These are phyloP conservation scores for Drymodes brunneopygia DNA, from an alignment of 2,113 vertebrate genomes.

Conservation along the genomic window DNA sequence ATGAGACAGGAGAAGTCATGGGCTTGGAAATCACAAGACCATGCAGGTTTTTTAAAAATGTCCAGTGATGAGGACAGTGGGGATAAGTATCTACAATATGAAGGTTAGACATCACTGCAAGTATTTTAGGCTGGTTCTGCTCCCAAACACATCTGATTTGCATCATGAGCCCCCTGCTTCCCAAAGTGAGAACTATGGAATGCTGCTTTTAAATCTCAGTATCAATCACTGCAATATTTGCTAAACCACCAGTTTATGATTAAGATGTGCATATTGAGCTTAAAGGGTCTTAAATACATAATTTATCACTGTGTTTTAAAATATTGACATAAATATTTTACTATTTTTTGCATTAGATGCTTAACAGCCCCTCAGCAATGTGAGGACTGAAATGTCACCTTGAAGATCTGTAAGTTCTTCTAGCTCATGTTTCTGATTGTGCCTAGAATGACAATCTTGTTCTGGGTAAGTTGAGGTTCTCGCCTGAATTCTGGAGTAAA, in stretches of 20 bases:
- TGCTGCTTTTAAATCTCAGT: neutral
- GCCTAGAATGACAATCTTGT: neutral
- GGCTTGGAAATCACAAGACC: neutral
- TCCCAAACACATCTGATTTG: neutral
- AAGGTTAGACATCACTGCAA: neutral
- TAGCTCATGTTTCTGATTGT: neutral
- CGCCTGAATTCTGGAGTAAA: neutral
- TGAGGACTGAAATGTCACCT: neutral
- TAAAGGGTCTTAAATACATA: neutral
- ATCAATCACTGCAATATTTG: neutral
- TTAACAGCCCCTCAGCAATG: neutral
- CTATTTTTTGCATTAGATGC: neutral
- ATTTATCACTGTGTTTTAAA: neutral
- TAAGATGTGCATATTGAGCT: neutral
- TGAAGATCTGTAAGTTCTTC: neutral
- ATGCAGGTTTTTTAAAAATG: neutral
- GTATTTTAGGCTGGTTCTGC: neutral
- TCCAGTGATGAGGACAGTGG: neutral
- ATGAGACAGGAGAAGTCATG: neutral
- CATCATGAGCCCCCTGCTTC: no score
- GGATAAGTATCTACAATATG: neutral
- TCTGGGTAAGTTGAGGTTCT: neutral
- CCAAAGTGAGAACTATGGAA: neutral
- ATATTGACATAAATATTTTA: conserved; percentile 3
- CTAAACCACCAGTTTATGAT: neutral